Evolutionary conservation across 2,113 vertebrate species (phyloP), one percentile per base, ranked within the genome.

Genomic region (Diadophis punctatus): DNA sequence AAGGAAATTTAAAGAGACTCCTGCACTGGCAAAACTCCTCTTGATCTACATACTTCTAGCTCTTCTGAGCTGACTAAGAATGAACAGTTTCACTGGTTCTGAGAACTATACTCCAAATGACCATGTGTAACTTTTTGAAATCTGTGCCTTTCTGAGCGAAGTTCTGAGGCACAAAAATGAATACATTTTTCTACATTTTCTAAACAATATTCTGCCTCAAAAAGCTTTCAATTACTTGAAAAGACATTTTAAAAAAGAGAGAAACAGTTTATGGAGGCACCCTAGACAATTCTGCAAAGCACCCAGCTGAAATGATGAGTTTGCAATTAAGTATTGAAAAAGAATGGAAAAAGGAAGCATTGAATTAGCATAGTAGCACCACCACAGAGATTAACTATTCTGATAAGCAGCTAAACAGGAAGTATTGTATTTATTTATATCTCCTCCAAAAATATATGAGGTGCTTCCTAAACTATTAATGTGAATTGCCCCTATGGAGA

Each of bases 391-490:
- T 46, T 91, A 60, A 90, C 34, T 11, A 52, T 68, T 46, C 63
- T 56, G 49, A 25, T 39, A 84, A 93, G 51, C 46, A 84, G 80
- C 90, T 74, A 68, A 4, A 39, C 56, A 20, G 58, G 43, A 91
- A 89, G 51, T 16, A 8, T 39, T 55, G 46, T 52, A 9, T 91
- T 90, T 86, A 46, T 4, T 74, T n/a, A 86, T 90, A 88, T 3
- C 68, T 53, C 48, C 8, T 87, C 93, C 93, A 53, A 93, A 95
- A 95, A 56, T 48, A 89, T 1, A 30, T 11, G 30, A 58, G 88
- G 4, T 7, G 51, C 11, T 93, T 89, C 30, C 68, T 2, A 34
- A 11, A 0, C 0, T 63, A 88, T 86, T 90, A 58, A n/a, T 0
- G 0, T 6, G 43, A 52, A 1, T 51, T 25, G 12, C 48, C 39